Evolutionary conservation across 2,888 invertebrate species (phyloP).

Genomic region (Tetanocera ferruginea): DNA sequence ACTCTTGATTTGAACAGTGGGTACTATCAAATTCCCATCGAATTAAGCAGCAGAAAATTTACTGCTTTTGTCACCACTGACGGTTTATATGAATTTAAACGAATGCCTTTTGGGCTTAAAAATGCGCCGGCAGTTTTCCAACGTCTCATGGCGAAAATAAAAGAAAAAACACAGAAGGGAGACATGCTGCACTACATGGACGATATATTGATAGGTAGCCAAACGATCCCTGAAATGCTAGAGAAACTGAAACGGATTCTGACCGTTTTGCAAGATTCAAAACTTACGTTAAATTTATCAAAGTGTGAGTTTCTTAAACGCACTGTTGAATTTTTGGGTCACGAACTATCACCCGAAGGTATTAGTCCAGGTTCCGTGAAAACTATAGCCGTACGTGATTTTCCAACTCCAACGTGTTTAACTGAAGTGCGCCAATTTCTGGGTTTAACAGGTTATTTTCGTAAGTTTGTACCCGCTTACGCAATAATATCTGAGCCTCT

Average conservation of each 20-base stretch:
- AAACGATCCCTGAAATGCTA: conserved; percentile 19
- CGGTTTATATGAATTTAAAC: conserved; percentile 28
- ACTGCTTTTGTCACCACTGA: conserved; percentile 32
- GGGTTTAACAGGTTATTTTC: conserved; percentile 43
- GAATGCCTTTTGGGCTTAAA: conserved; percentile 37
- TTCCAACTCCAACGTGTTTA: conserved; percentile 35
- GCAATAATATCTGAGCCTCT: conserved; percentile 35
- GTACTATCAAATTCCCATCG: conserved; percentile 27
- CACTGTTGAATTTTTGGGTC: conserved; percentile 40
- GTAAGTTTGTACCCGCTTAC: conserved; percentile 40
- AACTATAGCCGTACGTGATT: conserved; percentile 36
- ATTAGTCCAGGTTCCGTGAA: conserved; percentile 40
- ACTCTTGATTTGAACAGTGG: conserved; percentile 27
- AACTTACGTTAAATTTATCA: conserved; percentile 35
- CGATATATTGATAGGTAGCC: conserved; percentile 34
- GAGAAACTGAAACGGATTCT: conserved; percentile 26
- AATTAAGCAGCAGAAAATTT: not conserved
- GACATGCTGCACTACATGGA: conserved; percentile 21
- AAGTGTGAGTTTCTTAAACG: conserved; percentile 42
- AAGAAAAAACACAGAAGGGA: not conserved
- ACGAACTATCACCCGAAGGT: conserved; percentile 31
- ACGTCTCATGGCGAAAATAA: conserved; percentile 21
- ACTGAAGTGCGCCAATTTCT: conserved; percentile 42
- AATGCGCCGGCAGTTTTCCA: conserved; percentile 39
- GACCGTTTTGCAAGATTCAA: conserved; percentile 19